Conservation (phyloP, 2,113 vertebrate genomes). For the Uria lomvia region DNA sequence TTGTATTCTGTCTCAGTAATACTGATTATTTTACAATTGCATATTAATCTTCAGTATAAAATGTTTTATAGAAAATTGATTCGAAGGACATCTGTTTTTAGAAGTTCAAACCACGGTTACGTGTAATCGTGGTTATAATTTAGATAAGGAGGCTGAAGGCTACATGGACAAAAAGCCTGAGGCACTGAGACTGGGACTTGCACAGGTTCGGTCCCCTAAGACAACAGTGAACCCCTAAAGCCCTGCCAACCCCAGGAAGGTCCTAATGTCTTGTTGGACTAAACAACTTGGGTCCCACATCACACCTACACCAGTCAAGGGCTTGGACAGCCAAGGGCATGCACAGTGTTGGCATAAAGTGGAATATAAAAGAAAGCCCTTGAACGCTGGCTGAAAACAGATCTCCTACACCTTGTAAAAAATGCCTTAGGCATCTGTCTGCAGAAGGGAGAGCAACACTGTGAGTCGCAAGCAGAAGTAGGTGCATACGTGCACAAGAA, state of each 20-base stretch:
- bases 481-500: accelerated
- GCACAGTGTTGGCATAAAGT: background rate
- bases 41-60: background rate
- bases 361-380: background rate
- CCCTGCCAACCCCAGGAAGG: background rate
- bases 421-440: background rate
- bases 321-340: background rate
- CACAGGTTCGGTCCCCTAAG: background rate
- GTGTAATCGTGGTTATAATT: background rate
- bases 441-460: background rate
- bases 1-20: background rate
- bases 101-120: background rate
- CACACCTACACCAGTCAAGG: background rate
- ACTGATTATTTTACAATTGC: background rate
- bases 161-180: background rate
- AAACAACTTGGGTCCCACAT: background rate
- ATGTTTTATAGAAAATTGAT: background rate
- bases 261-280: background rate
- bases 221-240: background rate
- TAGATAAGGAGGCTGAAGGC: background rate
- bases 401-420: background rate
- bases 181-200: background rate
- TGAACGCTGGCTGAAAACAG: background rate
- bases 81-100: background rate
- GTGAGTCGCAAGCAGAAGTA: background rate